These are phyloP conservation scores for Lucifuga dentata DNA, from an alignment of 2,113 vertebrate species.

Conservation along the genomic window DNA sequence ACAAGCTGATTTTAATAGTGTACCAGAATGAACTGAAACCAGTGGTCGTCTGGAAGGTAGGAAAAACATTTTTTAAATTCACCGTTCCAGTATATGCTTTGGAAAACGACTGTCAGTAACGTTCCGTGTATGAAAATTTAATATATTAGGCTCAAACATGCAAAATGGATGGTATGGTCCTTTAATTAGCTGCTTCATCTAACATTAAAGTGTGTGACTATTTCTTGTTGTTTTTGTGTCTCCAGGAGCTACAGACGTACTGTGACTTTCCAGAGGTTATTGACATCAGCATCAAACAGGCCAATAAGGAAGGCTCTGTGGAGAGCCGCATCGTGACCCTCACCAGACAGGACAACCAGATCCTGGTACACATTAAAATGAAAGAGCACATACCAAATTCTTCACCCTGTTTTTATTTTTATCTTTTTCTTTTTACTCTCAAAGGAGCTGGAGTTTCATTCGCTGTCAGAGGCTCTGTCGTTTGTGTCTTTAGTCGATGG, in stretches of 20 bases:
- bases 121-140: too few relatives aligned
- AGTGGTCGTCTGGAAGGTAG: too few relatives aligned
- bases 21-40: too few relatives aligned
- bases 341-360: slow-evolving; percentile 92
- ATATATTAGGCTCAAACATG: too few relatives aligned
- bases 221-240: slow-evolving; percentile 7
- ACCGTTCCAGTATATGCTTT: too few relatives aligned
- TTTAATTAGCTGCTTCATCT: not conserved
- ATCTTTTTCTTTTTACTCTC: slow-evolving; percentile 5
- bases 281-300: slow-evolving; percentile 96
- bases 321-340: slow-evolving; percentile 96
- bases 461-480: slow-evolving; percentile 91
- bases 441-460: slow-evolving; percentile 94
- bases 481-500: slow-evolving; percentile 96
- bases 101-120: too few relatives aligned
- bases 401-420: too few relatives aligned
- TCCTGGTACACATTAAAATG: slow-evolving; percentile 91
- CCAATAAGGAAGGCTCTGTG: slow-evolving; percentile 89
- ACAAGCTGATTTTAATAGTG: too few relatives aligned
- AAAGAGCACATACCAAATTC: not conserved
- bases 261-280: slow-evolving; percentile 98
- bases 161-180: too few relatives aligned
- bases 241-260: slow-evolving; percentile 91
- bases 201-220: not conserved
- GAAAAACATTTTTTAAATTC: too few relatives aligned